These are phyloP conservation scores for Amphibalanus amphitrite DNA, from an alignment of 1,140 invertebrate species.

Conservation along the genomic window DNA sequence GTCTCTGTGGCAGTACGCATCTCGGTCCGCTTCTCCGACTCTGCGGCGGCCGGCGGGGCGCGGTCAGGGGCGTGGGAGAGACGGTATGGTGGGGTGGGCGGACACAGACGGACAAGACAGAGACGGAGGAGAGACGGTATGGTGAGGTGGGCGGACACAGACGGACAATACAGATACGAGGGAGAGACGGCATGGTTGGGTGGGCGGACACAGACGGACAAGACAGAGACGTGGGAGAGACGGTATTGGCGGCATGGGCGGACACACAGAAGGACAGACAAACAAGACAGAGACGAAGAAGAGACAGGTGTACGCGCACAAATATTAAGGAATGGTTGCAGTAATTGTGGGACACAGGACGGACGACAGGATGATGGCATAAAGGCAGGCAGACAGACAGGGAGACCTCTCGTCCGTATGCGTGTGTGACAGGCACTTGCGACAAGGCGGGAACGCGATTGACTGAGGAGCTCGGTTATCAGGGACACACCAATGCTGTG, in stretches of 20 bases:
- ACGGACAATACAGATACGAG: not conserved
- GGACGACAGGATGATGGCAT: not conserved
- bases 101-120: slow-evolving; percentile 20
- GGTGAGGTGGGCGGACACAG: not conserved
- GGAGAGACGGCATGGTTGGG: slow-evolving; percentile 5
- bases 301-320: not conserved
- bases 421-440: not conserved
- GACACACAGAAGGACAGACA: slow-evolving; percentile 7
- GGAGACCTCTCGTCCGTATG: not conserved
- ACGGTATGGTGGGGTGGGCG: too few relatives aligned
- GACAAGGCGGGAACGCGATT: not conserved
- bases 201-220: slow-evolving; percentile 1
- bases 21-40: slow-evolving; percentile 57
- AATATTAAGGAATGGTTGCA: slow-evolving; percentile 7
- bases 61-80: too few relatives aligned
- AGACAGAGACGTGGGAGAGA: slow-evolving; percentile 1
- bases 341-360: slow-evolving; percentile 7
- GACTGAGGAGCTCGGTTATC: not conserved
- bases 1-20: slow-evolving; percentile 47
- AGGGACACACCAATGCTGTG: not conserved
- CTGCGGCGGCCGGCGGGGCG: too few relatives aligned
- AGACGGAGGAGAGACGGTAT: not conserved
- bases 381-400: not conserved
- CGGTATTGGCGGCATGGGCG: slow-evolving; percentile 8
- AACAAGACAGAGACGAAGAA: not conserved